phyloP scores from a whole-genome alignment of 2,888 invertebrate species.

The Scaptomyza caliginosa region DNA sequence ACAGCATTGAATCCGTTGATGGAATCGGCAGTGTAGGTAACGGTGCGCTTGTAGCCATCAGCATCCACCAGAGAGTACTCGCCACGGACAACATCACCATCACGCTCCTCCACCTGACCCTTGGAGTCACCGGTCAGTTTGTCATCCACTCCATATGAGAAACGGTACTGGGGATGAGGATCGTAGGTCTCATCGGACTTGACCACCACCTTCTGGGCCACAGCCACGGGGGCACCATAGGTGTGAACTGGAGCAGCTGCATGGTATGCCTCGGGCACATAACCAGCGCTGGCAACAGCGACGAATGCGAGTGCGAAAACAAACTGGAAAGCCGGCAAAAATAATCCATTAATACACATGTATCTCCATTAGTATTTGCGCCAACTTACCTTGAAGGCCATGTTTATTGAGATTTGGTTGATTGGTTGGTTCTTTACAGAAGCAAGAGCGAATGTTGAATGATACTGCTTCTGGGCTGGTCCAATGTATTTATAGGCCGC shows the following conservation, averaged over 20 bases:
- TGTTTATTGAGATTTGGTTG: conserved; percentile 57
- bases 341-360: conserved; percentile 39
- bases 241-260: conserved; percentile 66
- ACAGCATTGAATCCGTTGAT: conserved; percentile 82
- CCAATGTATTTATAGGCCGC: conserved; percentile 66
- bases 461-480: conserved; percentile 57
- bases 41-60: conserved; percentile 81
- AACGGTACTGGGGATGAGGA: conserved; percentile 81
- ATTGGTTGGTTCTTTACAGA: conserved; percentile 77
- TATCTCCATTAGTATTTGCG: conserved; percentile 10
- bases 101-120: conserved; percentile 81
- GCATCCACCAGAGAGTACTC: conserved; percentile 82
- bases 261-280: conserved; percentile 68
- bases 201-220: conserved; percentile 72
- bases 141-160: conserved; percentile 81
- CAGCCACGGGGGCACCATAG: conserved; percentile 68
- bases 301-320: conserved; percentile 79
- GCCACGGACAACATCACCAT: conserved; percentile 82
- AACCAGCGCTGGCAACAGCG: conserved; percentile 79
- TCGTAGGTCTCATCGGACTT: conserved; percentile 76
- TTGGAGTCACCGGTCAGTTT: conserved; percentile 81
- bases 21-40: conserved; percentile 80
- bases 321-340: conserved; percentile 59
- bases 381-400: conserved; percentile 79
- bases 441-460: conserved; percentile 63